Evolutionary conservation across 2,888 invertebrate species (phyloP).

Genomic region (Spilarctia lutea): DNA sequence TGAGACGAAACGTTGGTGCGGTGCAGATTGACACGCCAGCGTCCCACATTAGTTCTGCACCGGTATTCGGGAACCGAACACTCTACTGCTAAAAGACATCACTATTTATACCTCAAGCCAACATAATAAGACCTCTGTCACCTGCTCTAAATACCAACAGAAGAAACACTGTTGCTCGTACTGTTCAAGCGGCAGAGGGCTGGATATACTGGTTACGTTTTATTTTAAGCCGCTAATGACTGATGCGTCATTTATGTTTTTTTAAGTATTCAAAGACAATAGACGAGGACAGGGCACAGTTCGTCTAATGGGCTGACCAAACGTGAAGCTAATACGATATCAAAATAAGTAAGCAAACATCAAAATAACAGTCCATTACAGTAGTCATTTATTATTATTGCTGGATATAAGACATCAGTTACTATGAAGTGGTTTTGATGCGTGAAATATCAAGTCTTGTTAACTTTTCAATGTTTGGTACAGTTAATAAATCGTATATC

Average conservation of each 20-base stretch:
- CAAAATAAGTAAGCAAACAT: constrained; percentile 25
- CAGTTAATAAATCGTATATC: background rate
- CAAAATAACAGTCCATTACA: background rate
- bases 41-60: constrained; percentile 76
- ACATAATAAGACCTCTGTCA: constrained; percentile 58
- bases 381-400: background rate
- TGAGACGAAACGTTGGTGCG: constrained; percentile 45
- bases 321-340: constrained; percentile 30
- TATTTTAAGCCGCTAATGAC: constrained; percentile 70
- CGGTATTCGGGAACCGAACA: constrained; percentile 80
- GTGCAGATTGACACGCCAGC: constrained; percentile 73
- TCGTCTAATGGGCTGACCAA: constrained; percentile 45
- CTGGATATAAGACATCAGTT: background rate
- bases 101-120: constrained; percentile 76
- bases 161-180: constrained; percentile 37
- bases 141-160: constrained; percentile 59
- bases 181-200: constrained; percentile 42
- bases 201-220: constrained; percentile 51
- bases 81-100: constrained; percentile 75
- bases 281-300: constrained; percentile 31
- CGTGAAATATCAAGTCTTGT: background rate
- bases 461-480: background rate
- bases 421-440: background rate
- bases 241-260: constrained; percentile 69
- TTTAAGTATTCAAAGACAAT: constrained; percentile 70